These are phyloP conservation scores for Philopedon plagiatum DNA, from an alignment of 2,888 invertebrate genomes.

Conservation along the genomic window DNA sequence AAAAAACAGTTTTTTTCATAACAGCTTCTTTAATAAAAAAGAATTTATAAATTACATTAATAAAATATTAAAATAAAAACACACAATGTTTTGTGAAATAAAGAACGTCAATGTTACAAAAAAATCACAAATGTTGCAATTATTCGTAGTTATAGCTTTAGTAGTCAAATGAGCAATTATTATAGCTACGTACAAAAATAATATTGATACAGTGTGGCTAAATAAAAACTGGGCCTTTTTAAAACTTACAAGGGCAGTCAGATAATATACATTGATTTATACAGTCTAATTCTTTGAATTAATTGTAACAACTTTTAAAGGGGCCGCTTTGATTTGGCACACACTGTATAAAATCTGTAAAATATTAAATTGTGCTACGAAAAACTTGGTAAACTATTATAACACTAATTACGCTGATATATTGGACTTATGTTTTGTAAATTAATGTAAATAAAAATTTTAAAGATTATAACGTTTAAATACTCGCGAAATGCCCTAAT, in stretches of 20 bases:
- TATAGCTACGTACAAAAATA: neutral
- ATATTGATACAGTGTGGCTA: neutral
- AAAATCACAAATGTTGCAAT: neutral
- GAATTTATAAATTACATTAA: constrained; percentile 18
- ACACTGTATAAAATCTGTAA: neutral
- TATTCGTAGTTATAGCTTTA: constrained; percentile 2
- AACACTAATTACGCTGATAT: neutral
- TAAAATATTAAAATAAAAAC: constrained; percentile 21
- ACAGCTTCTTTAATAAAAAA: constrained; percentile 10
- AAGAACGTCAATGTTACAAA: neutral
- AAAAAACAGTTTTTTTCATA: neutral
- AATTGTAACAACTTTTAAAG: too few relatives aligned
- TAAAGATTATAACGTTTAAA: neutral
- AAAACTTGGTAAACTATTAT: neutral
- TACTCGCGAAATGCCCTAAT: neutral
- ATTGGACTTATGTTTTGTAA: neutral
- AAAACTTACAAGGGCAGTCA: too few relatives aligned
- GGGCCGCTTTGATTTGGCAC: too few relatives aligned
- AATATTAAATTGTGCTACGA: constrained; percentile 1
- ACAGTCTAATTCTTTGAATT: too few relatives aligned
- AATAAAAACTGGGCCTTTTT: too few relatives aligned
- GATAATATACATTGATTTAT: too few relatives aligned
- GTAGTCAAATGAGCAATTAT: neutral
- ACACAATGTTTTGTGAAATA: neutral
- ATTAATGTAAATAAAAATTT: constrained; percentile 5